phyloP scores from a whole-genome alignment of 2,797 vertebrate genomes.

The Propithecus perrieri region DNA sequence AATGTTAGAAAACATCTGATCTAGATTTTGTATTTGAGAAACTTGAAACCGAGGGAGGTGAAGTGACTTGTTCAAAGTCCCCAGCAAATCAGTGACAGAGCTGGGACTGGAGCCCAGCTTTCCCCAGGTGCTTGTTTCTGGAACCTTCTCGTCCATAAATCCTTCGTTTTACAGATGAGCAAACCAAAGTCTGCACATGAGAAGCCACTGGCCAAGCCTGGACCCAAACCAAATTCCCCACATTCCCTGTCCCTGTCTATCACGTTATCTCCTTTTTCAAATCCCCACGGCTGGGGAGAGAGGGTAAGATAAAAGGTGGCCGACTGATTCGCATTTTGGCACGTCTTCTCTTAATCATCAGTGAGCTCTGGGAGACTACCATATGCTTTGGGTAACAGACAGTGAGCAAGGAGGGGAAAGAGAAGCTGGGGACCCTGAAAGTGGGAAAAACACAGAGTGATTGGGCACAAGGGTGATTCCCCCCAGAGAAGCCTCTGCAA shows the following conservation, averaged over 20 bases:
- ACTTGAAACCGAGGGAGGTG: not conserved
- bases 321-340: not conserved
- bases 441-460: not conserved
- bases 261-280: not conserved
- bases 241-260: not conserved
- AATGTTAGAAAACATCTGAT: slow-evolving; percentile 28
- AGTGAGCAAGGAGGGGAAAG: not conserved
- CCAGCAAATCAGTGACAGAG: not conserved
- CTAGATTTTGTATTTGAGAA: not conserved
- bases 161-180: not conserved
- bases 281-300: not conserved
- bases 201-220: not conserved
- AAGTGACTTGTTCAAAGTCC: not conserved
- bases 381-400: not conserved
- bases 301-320: not conserved
- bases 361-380: not conserved
- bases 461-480: not conserved
- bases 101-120: not conserved
- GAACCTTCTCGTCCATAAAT: not conserved
- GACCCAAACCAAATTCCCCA: too few relatives aligned
- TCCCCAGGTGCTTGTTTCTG: not conserved
- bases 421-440: not conserved
- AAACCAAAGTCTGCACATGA: not conserved
- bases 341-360: not conserved
- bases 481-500: not conserved